phyloP scores from a whole-genome alignment of 2,797 vertebrate genomes.

The Bradypus variegatus region DNA sequence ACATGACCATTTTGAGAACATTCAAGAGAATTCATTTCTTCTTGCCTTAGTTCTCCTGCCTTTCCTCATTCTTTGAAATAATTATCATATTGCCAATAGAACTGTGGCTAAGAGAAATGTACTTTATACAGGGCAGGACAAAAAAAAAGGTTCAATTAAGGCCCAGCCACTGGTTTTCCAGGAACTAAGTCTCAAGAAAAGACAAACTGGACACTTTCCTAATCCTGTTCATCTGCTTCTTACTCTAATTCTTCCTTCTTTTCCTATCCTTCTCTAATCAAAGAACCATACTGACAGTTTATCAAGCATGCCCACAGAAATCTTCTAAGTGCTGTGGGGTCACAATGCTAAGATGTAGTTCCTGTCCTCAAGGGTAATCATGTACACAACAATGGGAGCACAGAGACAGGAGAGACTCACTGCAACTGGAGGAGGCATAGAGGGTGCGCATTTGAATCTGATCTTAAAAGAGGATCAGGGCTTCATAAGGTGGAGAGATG shows the following conservation, averaged over 20 bases:
- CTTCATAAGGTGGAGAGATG: background rate
- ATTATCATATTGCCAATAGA: background rate
- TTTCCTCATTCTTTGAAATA: background rate
- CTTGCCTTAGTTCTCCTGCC: background rate
- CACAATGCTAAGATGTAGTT: background rate
- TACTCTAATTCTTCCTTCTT: background rate
- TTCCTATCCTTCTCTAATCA: background rate
- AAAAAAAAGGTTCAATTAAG: background rate
- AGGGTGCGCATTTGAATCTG: background rate
- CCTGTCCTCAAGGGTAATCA: background rate
- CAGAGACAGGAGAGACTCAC: background rate
- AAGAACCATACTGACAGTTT: background rate
- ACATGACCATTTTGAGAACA: conserved; percentile 3
- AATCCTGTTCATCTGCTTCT: background rate
- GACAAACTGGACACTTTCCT: background rate
- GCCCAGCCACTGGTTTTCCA: background rate
- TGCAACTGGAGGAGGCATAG: background rate
- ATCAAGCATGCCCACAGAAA: background rate
- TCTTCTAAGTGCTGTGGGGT: background rate
- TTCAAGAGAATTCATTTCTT: background rate
- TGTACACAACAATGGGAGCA: background rate
- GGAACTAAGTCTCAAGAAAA: background rate
- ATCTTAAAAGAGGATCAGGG: background rate
- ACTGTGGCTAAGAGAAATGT: background rate
- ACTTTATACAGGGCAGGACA: background rate